Base-by-base conservation (phyloP, 2,888 invertebrate genomes). In the Heliconius ismenius region DNA sequence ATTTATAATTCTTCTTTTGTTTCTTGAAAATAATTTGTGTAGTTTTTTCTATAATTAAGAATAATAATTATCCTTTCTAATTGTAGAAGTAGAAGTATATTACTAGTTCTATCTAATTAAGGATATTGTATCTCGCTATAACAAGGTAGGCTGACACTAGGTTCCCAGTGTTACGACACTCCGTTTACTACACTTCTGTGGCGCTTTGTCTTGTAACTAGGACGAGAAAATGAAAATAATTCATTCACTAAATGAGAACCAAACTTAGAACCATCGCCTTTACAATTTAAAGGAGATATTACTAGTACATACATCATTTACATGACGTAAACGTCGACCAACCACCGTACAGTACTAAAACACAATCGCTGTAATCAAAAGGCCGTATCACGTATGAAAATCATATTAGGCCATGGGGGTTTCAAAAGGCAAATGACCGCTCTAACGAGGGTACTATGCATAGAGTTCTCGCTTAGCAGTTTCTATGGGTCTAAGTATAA, bases 391-490 rank as follows among this genome's bases (percentile, higher is more conserved):
- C 73, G 74, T 79, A 77, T 79, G 79, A 77, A 77, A 77, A 79
- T 79, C 77, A 72, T 79, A 76, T 79, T 77, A 77, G 77, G 72
- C 79, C 26, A 75, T 73, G 32, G 72, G 69, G 77, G 69, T 74
- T 79, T 79, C 75, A 79, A 79, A 79, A 77, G 77, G 77, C 77
- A 79, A 79, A 79, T 79, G 79, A 79, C 79, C 77, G 26, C 68
- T 73, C 64, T 79, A 79, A 79, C 75, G 79, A 79, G 79, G 77
- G 54, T 49, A 76, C 79, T 76, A 64, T 79, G 75, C 72, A 60
- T 32, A 58, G 72, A 78, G 76, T 75, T 74, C 75, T 77, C 64
- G 74, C 73, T 75, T 75, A 75, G 75, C 69, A 77, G 77, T 73
- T 77, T 70, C 62, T 76, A 64, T 77, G 68, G 73, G 21, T 63